Evolutionary conservation across 2,888 invertebrate species (phyloP), one percentile per base, ranked within the genome.

Genomic region (Polia nebulosa): DNA sequence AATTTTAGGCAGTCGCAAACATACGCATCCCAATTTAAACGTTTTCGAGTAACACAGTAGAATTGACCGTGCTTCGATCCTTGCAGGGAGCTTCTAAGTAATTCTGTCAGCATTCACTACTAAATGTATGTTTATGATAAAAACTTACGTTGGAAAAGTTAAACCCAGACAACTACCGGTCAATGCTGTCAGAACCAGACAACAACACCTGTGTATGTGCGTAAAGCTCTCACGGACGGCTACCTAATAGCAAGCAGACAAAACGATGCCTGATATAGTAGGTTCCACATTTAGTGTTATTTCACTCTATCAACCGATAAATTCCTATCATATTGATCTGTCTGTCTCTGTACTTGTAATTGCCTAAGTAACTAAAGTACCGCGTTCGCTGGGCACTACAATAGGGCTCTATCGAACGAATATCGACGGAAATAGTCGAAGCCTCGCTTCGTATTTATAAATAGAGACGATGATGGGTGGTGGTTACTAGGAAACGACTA

Each of bases 261-360:
- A 15, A 34, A 7, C 53, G 15, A 36, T 53, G 17, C 27, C 15
- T 22, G 8, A 22, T 25, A 25, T 22, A 11, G 20, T 22, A 7
- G 25, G 17, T n/a, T 27, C 22, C 15, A 22, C 17, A 17, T 17
- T 17, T 25, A 25, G 55, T 39, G 55, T 25, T 39, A 36, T 39
- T 17, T 39, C 53, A 53, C 53, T 34, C 55, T 17, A 36, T 25
- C 22, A 36, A 36, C 25, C 17, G 41, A 41, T 32, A 17, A 9
- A 22, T n/a, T 15, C 3, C 17, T 25, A 25, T 17, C n/a, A 20
- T 49, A 63, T 63, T 63, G 63, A 60, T 45, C 34, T 36, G 63
- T 63, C 63, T 59, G 34, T 20, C 20, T 36, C 20, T 36, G 34
- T 36, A 60, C 11, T 47, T 45, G 32, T 45, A 34, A 45, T 27